Evolutionary conservation across 2,888 invertebrate genomes (phyloP).

Genomic region (Drosophila kuntzei): DNA sequence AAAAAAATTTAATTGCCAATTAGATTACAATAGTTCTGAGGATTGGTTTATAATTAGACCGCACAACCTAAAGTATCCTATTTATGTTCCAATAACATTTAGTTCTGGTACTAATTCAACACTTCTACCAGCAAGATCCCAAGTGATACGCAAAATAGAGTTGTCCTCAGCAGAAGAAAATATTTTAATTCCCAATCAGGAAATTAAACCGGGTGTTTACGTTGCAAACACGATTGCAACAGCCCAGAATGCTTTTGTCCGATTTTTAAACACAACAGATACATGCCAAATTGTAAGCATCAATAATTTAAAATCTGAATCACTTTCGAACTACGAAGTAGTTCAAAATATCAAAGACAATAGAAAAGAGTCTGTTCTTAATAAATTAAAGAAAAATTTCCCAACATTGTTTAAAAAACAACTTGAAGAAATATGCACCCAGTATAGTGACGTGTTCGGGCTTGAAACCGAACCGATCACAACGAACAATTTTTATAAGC

Average conservation of each 20-base stretch:
- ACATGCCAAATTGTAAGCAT: no score
- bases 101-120: constrained; percentile 8
- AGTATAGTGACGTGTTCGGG: not conserved
- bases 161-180: not conserved
- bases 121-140: constrained; percentile 15
- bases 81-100: constrained; percentile 13
- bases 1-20: not conserved
- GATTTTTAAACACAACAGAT: no score
- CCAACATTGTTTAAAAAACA: constrained; percentile 1
- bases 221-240: no score
- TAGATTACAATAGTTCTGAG: not conserved
- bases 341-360: no score
- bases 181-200: constrained; percentile 7
- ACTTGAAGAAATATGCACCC: not conserved
- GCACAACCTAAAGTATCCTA: constrained; percentile 1
- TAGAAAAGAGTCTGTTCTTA: no score
- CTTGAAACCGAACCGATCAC: no score
- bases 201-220: constrained; percentile 4
- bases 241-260: no score
- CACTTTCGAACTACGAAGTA: no score
- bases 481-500: no score
- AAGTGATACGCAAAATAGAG: constrained; percentile 1
- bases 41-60: not conserved
- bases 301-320: no score
- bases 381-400: no score